phyloP scores from a whole-genome alignment of 1,140 invertebrate species.

The Coptotermes formosanus region DNA sequence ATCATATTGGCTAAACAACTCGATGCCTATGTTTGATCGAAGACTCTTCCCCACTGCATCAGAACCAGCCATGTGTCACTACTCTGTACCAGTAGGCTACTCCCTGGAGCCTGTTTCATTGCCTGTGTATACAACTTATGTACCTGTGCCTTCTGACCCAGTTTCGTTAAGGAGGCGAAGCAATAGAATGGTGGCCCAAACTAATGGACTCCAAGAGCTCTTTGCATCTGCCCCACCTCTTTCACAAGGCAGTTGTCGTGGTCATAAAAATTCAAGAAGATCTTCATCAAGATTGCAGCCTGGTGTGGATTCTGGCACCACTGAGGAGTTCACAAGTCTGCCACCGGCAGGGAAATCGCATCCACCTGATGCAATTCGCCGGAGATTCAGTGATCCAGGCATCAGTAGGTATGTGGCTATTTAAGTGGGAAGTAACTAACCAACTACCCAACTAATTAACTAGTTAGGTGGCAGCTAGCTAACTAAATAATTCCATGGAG shows the following conservation, averaged over 20 bases:
- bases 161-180: slow-evolving; percentile 42
- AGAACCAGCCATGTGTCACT: slow-evolving; percentile 53
- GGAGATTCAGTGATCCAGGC: slow-evolving; percentile 49
- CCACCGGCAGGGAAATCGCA: slow-evolving; percentile 45
- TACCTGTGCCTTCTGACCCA: slow-evolving; percentile 40
- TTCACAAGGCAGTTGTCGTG: neutral
- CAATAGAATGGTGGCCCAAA: slow-evolving; percentile 42
- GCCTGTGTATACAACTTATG: slow-evolving; percentile 46
- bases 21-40: slow-evolving; percentile 40
- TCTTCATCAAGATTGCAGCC: neutral
- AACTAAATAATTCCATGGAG: too few relatives aligned
- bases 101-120: slow-evolving; percentile 55
- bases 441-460: too few relatives aligned
- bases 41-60: slow-evolving; percentile 52
- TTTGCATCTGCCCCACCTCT: neutral
- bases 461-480: too few relatives aligned
- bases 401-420: slow-evolving; percentile 50
- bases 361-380: slow-evolving; percentile 38
- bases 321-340: slow-evolving; percentile 48
- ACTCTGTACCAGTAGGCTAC: slow-evolving; percentile 48
- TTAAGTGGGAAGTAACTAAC: slow-evolving; percentile 33
- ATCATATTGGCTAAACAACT: neutral
- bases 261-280: slow-evolving; percentile 41
- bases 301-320: slow-evolving; percentile 39
- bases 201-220: neutral